Evolutionary conservation across 2,113 vertebrate species (phyloP).

Genomic region (Heteronetta atricapilla): DNA sequence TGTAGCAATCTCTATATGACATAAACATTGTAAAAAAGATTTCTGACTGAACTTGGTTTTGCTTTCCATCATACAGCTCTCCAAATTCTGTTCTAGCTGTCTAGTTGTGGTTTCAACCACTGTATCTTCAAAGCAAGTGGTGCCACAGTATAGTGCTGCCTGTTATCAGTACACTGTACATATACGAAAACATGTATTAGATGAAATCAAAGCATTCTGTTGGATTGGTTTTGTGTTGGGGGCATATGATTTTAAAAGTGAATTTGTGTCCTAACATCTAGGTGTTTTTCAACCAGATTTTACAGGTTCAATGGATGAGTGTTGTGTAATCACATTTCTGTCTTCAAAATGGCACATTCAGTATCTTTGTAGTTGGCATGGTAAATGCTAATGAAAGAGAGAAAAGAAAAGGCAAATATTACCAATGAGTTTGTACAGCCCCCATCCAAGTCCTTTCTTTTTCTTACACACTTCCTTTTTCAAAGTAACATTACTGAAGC

Average conservation of each 20-base stretch:
- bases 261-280: background rate
- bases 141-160: background rate
- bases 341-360: background rate
- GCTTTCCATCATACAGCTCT: background rate
- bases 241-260: background rate
- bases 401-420: background rate
- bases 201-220: background rate
- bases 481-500: constrained; percentile 8
- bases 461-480: background rate
- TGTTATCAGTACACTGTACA: background rate
- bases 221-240: background rate
- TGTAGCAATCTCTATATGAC: background rate
- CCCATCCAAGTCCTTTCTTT: background rate
- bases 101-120: background rate
- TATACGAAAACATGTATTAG: background rate
- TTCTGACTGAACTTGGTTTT: background rate
- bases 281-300: background rate
- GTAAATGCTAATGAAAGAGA: background rate
- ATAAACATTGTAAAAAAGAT: background rate
- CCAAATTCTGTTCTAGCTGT: background rate
- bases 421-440: background rate
- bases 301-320: background rate
- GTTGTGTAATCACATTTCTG: background rate
- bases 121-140: background rate
- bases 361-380: background rate